Evolutionary conservation across 2,888 invertebrate genomes (phyloP).

Genomic region (Eubasilissa splendida): DNA sequence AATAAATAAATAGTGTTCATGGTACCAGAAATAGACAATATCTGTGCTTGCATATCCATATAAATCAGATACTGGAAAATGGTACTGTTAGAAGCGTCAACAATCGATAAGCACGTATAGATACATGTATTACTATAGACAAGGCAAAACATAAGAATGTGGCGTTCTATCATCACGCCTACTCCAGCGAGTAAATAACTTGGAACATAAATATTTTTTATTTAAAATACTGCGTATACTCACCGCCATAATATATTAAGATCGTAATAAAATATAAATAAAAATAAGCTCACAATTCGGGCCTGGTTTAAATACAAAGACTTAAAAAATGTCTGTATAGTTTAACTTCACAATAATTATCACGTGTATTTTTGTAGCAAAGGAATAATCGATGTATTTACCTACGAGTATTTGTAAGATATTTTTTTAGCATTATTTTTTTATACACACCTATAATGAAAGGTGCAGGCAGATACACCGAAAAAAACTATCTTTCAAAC

Average conservation of each 20-base stretch:
- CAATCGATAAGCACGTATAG: not conserved
- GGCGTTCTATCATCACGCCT: not conserved
- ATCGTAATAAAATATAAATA: too few relatives aligned
- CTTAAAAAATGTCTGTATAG: conserved; percentile 50
- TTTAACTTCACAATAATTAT: conserved; percentile 49
- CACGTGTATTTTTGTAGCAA: conserved; percentile 44
- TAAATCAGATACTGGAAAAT: not conserved
- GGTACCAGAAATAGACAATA: not conserved
- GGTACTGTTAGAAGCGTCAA: not conserved
- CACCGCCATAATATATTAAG: too few relatives aligned
- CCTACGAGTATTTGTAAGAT: too few relatives aligned
- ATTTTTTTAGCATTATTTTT: too few relatives aligned
- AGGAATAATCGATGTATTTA: not conserved
- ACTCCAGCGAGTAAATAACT: not conserved
- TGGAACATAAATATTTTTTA: too few relatives aligned
- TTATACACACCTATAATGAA: too few relatives aligned
- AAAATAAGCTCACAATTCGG: not conserved
- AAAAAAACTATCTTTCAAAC: too few relatives aligned
- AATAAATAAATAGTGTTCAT: not conserved
- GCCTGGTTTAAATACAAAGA: not conserved
- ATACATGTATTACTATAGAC: not conserved
- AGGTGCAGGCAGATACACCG: too few relatives aligned
- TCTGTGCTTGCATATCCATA: not conserved
- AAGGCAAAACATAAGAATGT: not conserved
- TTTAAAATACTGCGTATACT: too few relatives aligned